Conservation (phyloP, 2,888 invertebrate species). For the Drosophila niveifrons region DNA sequence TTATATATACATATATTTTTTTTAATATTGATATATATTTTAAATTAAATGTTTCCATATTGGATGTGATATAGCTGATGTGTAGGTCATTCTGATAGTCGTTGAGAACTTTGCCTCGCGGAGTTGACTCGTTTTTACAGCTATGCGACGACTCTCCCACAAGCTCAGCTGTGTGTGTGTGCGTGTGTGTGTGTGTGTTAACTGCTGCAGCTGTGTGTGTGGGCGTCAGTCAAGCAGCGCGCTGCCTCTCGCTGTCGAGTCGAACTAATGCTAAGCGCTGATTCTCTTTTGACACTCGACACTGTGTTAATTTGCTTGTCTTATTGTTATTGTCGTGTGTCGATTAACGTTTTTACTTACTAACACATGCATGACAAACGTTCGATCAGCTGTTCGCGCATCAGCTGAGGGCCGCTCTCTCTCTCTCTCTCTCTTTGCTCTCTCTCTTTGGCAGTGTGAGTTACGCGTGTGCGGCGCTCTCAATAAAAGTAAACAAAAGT, state of each 20-base stretch:
- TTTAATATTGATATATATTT: too few species aligned
- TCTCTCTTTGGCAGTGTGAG: neutral
- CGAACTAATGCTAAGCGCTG: conserved; percentile 17
- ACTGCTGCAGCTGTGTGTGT: neutral
- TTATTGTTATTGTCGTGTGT: neutral
- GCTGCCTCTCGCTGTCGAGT: neutral
- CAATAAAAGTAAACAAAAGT: conserved; percentile 19
- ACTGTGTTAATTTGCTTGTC: conserved; percentile 34
- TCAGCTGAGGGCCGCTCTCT: neutral
- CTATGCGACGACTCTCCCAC: conserved; percentile 22
- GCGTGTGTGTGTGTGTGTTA: conserved; percentile 1
- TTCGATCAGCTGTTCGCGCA: neutral
- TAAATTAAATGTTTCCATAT: too few species aligned
- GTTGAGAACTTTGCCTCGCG: neutral
- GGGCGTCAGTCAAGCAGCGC: neutral
- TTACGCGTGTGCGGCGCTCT: neutral
- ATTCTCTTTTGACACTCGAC: conserved; percentile 33
- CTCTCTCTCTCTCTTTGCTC: neutral
- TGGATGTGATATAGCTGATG: too few species aligned
- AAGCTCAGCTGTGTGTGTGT: neutral
- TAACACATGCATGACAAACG: neutral
- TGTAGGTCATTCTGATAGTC: conserved; percentile 34
- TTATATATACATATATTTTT: too few species aligned
- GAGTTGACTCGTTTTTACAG: conserved; percentile 31
- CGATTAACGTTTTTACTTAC: neutral